A percentile compares a stretch with the other conserved stretches of the same genome.
Conservation (phyloP, 2,888 invertebrate genomes). For the Heliconius erato region DNA sequence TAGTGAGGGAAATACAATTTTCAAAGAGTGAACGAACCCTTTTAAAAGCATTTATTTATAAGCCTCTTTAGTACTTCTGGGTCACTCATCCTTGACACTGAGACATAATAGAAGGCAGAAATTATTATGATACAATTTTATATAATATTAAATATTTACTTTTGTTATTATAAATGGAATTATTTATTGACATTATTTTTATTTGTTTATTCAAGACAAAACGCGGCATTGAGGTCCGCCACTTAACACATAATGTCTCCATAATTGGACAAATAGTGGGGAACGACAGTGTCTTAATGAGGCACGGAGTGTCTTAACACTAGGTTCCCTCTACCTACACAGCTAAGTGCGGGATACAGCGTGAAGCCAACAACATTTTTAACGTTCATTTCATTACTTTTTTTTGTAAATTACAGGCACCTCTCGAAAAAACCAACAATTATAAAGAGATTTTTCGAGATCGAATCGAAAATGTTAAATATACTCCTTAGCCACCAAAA, state of each 20-base stretch:
- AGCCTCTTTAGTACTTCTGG: constrained; percentile 33
- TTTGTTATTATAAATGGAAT: neutral
- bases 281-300: no score
- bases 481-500: no score
- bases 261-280: no score
- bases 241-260: no score
- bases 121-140: neutral
- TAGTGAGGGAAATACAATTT: constrained; percentile 35
- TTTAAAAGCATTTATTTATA: constrained; percentile 41
- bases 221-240: no score
- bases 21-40: constrained; percentile 38
- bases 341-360: neutral
- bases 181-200: no score
- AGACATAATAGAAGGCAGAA: constrained; percentile 13
- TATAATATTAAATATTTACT: neutral
- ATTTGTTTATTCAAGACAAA: no score
- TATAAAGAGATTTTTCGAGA: neutral
- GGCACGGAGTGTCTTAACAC: neutral
- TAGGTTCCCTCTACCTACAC: neutral
- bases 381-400: neutral
- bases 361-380: neutral
- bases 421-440: neutral
- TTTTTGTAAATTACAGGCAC: neutral
- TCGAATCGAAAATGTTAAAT: no score
- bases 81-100: constrained; percentile 12